These are phyloP conservation scores for Sialia sialis DNA, from an alignment of 2,113 vertebrate species.

Conservation along the genomic window DNA sequence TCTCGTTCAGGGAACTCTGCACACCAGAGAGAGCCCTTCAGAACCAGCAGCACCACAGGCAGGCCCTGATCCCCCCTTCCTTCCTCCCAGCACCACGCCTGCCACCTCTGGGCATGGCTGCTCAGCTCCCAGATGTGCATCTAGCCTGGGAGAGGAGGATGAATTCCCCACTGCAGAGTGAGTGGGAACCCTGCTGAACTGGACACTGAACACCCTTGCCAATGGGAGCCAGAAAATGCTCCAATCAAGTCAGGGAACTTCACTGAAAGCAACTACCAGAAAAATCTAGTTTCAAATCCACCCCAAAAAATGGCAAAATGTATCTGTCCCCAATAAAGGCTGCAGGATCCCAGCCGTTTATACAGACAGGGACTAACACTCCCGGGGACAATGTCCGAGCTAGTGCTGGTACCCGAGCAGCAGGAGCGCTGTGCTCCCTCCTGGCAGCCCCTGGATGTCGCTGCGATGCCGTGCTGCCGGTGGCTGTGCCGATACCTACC, in stretches of 20 bases:
- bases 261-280: background rate
- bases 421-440: background rate
- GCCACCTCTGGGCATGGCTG: background rate
- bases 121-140: background rate
- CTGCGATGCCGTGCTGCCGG: background rate
- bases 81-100: background rate
- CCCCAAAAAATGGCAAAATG: background rate
- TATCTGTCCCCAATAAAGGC: background rate
- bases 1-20: slow-evolving; percentile 85
- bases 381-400: background rate
- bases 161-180: accelerated
- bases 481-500: slow-evolving; percentile 73
- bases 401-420: accelerated
- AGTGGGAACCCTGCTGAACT: background rate
- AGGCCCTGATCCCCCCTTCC: background rate
- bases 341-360: background rate
- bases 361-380: background rate
- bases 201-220: background rate
- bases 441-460: background rate
- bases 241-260: background rate
- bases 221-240: background rate
- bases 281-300: background rate
- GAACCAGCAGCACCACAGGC: background rate
- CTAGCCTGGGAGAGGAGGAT: background rate
- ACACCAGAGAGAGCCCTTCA: background rate